phyloP scores from a whole-genome alignment of 2,888 invertebrate genomes.

The Gandaritis pyraliata region DNA sequence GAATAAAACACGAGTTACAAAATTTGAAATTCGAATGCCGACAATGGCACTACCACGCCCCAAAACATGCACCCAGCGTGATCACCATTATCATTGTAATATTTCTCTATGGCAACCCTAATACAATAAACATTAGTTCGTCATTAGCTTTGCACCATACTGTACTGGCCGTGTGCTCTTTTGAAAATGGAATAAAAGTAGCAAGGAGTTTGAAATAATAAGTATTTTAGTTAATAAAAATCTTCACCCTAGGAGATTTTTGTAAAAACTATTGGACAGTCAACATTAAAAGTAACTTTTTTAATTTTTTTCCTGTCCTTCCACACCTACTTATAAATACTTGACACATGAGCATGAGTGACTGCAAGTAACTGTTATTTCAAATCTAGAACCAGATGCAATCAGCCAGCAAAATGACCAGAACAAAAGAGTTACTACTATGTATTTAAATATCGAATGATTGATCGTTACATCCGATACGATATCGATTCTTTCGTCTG shows the following conservation, averaged over 20 bases:
- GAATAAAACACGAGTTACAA: constrained; percentile 67
- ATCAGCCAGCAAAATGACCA: constrained; percentile 33
- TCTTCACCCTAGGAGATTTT: too few relatives aligned
- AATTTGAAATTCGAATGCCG: constrained; percentile 69
- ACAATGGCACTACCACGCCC: constrained; percentile 78
- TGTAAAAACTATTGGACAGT: too few relatives aligned
- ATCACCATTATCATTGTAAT: constrained; percentile 77
- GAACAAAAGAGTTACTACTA: constrained; percentile 50
- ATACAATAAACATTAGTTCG: constrained; percentile 81
- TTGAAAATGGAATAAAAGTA: constrained; percentile 52
- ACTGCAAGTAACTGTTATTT: background rate
- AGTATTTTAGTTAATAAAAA: too few relatives aligned
- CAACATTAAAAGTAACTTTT: too few relatives aligned
- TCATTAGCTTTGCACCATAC: constrained; percentile 78
- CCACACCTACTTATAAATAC: too few relatives aligned
- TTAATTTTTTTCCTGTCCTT: too few relatives aligned
- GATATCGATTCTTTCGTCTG: constrained; percentile 68
- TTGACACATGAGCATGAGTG: too few relatives aligned
- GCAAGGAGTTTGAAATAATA: constrained; percentile 14
- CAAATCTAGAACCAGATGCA: background rate
- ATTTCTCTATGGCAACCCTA: constrained; percentile 77
- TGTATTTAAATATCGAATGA: constrained; percentile 77
- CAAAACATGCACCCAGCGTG: constrained; percentile 81
- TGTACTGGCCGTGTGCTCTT: constrained; percentile 67
- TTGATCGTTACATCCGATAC: constrained; percentile 72